Evolutionary conservation across 2,113 vertebrate genomes (phyloP).

Genomic region (Pituophis catenifer): DNA sequence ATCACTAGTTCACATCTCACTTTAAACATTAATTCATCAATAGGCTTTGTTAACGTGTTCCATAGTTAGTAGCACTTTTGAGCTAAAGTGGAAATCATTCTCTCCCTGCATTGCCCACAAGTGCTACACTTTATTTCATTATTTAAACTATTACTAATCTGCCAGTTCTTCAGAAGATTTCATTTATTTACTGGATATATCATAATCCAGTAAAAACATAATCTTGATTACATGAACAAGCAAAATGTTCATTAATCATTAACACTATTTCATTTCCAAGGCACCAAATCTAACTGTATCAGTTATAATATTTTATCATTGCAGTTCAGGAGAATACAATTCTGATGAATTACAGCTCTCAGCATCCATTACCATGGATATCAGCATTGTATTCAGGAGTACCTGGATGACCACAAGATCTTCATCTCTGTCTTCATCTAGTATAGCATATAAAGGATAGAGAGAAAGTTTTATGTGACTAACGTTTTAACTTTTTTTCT

Average conservation of each 20-base stretch:
- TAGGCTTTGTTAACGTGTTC: not conserved
- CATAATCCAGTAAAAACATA: not conserved
- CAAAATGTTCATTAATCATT: not conserved
- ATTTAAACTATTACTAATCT: not conserved
- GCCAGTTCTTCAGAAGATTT: not conserved
- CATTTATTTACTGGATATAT: not conserved
- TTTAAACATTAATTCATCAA: not conserved
- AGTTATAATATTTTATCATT: not conserved
- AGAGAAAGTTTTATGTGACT: not conserved
- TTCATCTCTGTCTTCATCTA: not conserved
- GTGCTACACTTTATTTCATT: not conserved
- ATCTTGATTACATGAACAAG: not conserved
- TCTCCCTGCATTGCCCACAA: not conserved
- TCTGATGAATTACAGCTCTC: not conserved
- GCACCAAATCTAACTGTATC: not conserved
- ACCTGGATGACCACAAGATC: not conserved
- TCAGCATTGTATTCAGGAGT: not conserved
- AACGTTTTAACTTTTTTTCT: not conserved
- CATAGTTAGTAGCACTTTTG: not conserved
- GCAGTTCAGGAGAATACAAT: not conserved
- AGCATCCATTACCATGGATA: not conserved
- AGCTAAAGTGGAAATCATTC: not conserved
- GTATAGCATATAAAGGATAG: not conserved
- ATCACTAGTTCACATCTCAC: not conserved
- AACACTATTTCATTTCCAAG: not conserved